Conservation (phyloP, 2,888 invertebrate genomes). For the Rhabditoides inermis region DNA sequence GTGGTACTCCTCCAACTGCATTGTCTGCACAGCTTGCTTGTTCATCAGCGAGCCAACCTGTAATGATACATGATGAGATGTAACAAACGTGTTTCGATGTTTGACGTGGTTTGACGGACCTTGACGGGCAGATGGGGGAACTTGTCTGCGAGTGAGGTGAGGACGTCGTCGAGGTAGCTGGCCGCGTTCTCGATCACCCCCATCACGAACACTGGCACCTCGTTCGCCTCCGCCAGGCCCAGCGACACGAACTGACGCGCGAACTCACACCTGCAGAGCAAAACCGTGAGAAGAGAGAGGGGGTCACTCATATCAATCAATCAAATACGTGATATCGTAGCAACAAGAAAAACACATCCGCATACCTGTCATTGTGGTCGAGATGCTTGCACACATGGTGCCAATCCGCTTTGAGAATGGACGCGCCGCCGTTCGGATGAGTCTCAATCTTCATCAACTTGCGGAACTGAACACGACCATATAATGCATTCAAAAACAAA, state of each 20-base stretch:
- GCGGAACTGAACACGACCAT: conserved; percentile 17
- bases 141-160: conserved; percentile 75
- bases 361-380: conserved; percentile 55
- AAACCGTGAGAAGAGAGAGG: conserved; percentile 65
- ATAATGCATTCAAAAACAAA: not conserved
- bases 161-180: conserved; percentile 68
- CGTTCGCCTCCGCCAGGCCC: conserved; percentile 34
- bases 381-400: conserved; percentile 63
- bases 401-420: conserved; percentile 74
- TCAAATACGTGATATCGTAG: conserved; percentile 1
- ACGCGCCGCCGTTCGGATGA: conserved; percentile 88
- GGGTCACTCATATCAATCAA: too few species aligned
- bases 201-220: conserved; percentile 79
- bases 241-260: conserved; percentile 41
- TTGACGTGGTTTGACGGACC: conserved; percentile 54
- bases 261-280: conserved; percentile 21
- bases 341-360: not conserved
- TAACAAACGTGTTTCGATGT: too few species aligned
- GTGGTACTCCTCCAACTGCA: conserved; percentile 71
- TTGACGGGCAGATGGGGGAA: conserved; percentile 81
- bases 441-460: conserved; percentile 72
- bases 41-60: conserved; percentile 72
- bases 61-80: too few species aligned
- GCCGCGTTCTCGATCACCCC: conserved; percentile 90
- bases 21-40: conserved; percentile 86